Base-by-base conservation (phyloP, 2,113 vertebrate species). In the Lamprotornis superbus region DNA sequence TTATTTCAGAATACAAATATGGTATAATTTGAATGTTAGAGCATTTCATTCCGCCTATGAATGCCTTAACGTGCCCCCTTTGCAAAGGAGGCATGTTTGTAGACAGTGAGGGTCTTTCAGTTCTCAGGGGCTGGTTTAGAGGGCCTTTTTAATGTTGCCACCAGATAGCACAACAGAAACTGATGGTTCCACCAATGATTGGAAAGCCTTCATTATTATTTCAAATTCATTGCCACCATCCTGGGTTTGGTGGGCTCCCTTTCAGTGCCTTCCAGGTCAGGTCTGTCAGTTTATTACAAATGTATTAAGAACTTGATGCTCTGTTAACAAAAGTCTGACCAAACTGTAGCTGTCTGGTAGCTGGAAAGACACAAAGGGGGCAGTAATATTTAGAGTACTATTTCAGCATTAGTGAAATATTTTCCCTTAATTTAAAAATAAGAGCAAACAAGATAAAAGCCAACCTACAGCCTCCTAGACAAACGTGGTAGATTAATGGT, bases 381-480 rank as follows among this genome's bases (percentile, higher is more conserved):
- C 16, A 39, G n/a, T 42, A 53, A n/a, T 47, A 27, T 64, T 68
- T 84, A 33, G 15, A 44, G 15, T 60, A 47, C 39, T 78, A 1
- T 67, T 88, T 91, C 33, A 71, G 49, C 39, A 16, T 27, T 60
- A 47, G 19, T 80, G 80, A 83, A 78, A 83, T 49, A 31, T 35
- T 82, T 85, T 86, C 83, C 22, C 12, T 71, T 86, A 24, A 8
- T 88, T 95, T 39, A 64, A 71, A 78, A 93, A 68, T n/a, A 69
- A n/a, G 12, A 65, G 12, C 44, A 71, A 82, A 21, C 63, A 69
- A 67, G 39, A 77, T 20, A 37, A 68, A 65, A 83, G 12, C 37
- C n/a, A 37, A 8, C 6, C 14, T 79, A 20, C 40, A 93, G 27
- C 44, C 19, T 79, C 21, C 24, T 24, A 52, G 37, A 24, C 3